phyloP scores from a whole-genome alignment of 2,113 vertebrate genomes.

The Notothenia rossii region DNA sequence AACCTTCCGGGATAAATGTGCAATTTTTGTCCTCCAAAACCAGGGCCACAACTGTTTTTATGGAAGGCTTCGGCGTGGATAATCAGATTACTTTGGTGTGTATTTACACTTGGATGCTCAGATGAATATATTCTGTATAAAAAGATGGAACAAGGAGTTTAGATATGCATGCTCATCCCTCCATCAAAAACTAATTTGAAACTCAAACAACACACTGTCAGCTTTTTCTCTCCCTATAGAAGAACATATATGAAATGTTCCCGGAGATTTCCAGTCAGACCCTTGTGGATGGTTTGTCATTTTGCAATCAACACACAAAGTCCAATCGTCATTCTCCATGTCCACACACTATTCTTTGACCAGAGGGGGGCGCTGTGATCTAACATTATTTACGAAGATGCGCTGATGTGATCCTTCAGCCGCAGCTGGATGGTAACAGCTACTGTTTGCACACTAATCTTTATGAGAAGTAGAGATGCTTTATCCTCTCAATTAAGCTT shows the following conservation, averaged over 20 bases:
- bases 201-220: background rate
- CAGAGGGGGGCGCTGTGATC: constrained; percentile 70
- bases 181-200: constrained; percentile 5
- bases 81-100: background rate
- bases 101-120: constrained; percentile 21
- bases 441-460: constrained; percentile 12
- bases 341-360: constrained; percentile 1
- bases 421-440: constrained; percentile 13
- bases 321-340: constrained; percentile 10
- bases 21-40: constrained; percentile 28
- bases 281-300: background rate
- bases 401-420: background rate
- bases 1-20: constrained; percentile 33
- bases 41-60: constrained; percentile 15
- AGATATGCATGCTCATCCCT: constrained; percentile 13
- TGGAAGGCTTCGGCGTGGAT: constrained; percentile 20
- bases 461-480: background rate
- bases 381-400: background rate
- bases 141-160: constrained; percentile 35
- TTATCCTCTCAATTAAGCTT: background rate
- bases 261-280: background rate
- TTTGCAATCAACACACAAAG: constrained; percentile 1
- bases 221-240: background rate
- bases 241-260: background rate
- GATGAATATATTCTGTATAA: constrained; percentile 17